Base-by-base conservation (phyloP, 2,888 invertebrate species). In the Eurois occulta region DNA sequence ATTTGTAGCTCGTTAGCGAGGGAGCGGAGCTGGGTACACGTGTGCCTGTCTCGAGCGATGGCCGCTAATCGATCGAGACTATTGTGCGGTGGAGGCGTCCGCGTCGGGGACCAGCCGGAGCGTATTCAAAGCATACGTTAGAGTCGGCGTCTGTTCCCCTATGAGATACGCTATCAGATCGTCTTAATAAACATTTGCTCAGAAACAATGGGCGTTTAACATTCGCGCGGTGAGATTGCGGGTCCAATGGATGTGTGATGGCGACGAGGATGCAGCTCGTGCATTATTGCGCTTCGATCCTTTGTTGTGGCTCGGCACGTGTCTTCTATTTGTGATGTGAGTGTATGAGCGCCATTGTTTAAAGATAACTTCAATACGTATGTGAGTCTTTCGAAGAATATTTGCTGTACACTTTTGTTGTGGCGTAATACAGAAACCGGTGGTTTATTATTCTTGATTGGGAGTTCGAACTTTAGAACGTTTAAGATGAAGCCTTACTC, bases 171-270 rank as follows among this genome's bases (percentile, higher is more conserved):
- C 87, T 96, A 96, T 96, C 96, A 93, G 96, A 96, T 96, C 94
- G 94, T 95, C 96, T 96, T 96, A 96, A 95, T 96, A 96, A 96
- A 96, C 96, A 96, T 95, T 95, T 90, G 94, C 91, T 90, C 89
- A 94, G 93, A 95, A 95, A 96, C 96, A 96, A 96, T 95, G 92
- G 91, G 85, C 94, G 93, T 93, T 94, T 94, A 94, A 93, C 94
- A 94, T 95, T 93, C 91, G 92, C 91, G 91, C 90, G 91, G 91
- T 89, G 91, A 92, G 91, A 89, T 89, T 88, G 88, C 80, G 84
- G 72, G 87, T 71, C 86, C 84, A 86, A 90, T 90, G 91, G 92
- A 91, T 91, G 91, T 90, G 86, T 87, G 91, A 87, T 85, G 88
- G 80, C 83, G 87, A 87, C 77, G 79, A 81, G 84, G 79, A 84